Conservation (phyloP, 2,113 vertebrate species). For the Strix uralensis region DNA sequence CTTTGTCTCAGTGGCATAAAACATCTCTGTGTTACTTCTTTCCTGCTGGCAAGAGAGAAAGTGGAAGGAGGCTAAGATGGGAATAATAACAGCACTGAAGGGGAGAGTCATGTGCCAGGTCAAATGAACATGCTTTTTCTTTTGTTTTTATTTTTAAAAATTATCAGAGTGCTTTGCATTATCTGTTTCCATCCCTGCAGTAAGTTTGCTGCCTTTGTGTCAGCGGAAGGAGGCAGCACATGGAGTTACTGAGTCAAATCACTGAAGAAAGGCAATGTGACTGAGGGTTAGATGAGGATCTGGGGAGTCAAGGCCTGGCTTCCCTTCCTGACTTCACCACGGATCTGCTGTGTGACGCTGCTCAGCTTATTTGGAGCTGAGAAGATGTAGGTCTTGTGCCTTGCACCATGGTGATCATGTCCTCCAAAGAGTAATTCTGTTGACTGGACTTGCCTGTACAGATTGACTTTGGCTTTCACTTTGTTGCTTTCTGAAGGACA, state of each 20-base stretch:
- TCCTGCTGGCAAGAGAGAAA: constrained; percentile 54
- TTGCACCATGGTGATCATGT: rapidly evolving
- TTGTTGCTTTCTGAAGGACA: not conserved
- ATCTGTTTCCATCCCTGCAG: not conserved
- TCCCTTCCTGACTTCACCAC: not conserved
- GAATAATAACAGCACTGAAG: not conserved
- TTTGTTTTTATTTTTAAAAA: not conserved
- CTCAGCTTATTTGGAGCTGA: not conserved
- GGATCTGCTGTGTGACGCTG: rapidly evolving
- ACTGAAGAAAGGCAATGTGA: not conserved
- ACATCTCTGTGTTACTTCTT: constrained; percentile 67
- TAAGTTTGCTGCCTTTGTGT: not conserved
- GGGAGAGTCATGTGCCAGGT: not conserved
- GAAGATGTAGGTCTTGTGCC: not conserved
- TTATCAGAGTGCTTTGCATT: not conserved
- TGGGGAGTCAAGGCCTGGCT: not conserved
- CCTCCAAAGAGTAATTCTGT: not conserved
- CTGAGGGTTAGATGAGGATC: not conserved
- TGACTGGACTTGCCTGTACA: not conserved
- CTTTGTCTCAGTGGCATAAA: constrained; percentile 77
- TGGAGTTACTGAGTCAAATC: not conserved
- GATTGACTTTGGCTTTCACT: not conserved
- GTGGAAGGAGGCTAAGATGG: constrained; percentile 5
- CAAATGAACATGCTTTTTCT: not conserved
- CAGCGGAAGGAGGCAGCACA: rapidly evolving